These are phyloP conservation scores for Pitta sordida DNA, from an alignment of 2,113 vertebrate genomes.

Conservation along the genomic window DNA sequence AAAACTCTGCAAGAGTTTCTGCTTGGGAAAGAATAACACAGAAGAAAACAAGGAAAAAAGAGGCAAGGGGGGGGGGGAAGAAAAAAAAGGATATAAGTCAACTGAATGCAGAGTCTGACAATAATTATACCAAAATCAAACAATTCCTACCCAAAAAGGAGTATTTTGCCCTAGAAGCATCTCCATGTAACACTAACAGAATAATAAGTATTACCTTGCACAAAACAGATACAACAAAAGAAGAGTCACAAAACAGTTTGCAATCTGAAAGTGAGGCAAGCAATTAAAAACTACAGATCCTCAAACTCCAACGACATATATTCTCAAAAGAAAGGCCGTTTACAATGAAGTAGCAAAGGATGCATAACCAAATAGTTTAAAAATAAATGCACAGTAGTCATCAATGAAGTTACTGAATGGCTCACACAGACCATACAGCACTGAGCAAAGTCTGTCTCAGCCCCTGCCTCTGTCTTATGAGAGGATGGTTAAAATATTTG, in stretches of 20 bases:
- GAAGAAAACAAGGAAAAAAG: background rate
- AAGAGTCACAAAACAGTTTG: background rate
- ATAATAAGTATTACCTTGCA: background rate
- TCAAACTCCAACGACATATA: background rate
- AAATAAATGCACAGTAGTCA: background rate
- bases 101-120: background rate
- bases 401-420: background rate
- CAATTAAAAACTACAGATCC: background rate
- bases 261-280: background rate
- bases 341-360: background rate
- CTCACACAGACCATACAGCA: background rate
- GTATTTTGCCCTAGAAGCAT: background rate
- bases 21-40: background rate
- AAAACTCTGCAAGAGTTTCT: background rate
- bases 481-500: background rate
- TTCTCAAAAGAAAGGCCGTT: background rate
- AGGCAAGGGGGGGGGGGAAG: accelerated
- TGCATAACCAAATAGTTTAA: background rate
- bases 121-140: background rate
- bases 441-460: background rate
- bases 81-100: background rate
- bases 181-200: background rate
- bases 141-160: background rate
- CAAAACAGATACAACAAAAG: background rate
- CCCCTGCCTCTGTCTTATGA: background rate